A percentile compares a stretch with the other conserved stretches of the same genome.
phyloP scores from a whole-genome alignment of 1,140 invertebrate species.

The Ericerus pela region DNA sequence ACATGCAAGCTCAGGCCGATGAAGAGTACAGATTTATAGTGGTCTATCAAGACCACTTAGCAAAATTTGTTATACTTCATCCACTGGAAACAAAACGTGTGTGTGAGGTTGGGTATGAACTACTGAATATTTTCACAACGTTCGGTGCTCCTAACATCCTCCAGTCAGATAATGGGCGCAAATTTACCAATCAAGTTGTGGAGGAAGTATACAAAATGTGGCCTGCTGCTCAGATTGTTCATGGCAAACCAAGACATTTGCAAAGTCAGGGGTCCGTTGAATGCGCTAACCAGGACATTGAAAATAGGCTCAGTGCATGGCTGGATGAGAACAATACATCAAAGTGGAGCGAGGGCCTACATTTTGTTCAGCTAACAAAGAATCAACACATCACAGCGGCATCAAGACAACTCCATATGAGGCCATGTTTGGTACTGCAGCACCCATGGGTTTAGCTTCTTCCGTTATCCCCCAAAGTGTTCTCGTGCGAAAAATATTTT shows the following conservation, averaged over 20 bases:
- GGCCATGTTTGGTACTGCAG: too few relatives aligned
- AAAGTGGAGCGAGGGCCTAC: conserved; percentile 25
- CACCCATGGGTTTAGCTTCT: conserved; percentile 8
- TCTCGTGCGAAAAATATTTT: conserved; percentile 3
- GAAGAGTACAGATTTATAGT: not conserved
- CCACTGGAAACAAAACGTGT: not conserved
- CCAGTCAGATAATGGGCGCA: not conserved
- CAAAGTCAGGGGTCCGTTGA: conserved; percentile 31
- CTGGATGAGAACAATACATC: conserved; percentile 24
- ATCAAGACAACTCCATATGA: too few relatives aligned
- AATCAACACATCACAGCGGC: conserved; percentile 23
- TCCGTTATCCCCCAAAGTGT: not conserved
- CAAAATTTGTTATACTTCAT: conserved; percentile 1
- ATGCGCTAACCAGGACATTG: conserved; percentile 30
- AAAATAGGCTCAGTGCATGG: conserved; percentile 29
- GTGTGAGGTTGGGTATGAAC: not conserved
- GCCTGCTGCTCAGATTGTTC: conserved; percentile 14
- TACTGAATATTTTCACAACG: not conserved
- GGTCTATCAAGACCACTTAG: conserved; percentile 48
- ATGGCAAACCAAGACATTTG: conserved; percentile 28
- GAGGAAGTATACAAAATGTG: conserved; percentile 14
- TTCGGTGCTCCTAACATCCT: not conserved
- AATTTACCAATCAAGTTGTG: conserved; percentile 10
- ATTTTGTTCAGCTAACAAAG: conserved; percentile 28
- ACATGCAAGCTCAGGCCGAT: not conserved